Percentiles rank a stretch among this genome's conserved stretches.
Evolutionary conservation across 2,113 vertebrate genomes (phyloP).

Genomic region (Tamias sibiricus): DNA sequence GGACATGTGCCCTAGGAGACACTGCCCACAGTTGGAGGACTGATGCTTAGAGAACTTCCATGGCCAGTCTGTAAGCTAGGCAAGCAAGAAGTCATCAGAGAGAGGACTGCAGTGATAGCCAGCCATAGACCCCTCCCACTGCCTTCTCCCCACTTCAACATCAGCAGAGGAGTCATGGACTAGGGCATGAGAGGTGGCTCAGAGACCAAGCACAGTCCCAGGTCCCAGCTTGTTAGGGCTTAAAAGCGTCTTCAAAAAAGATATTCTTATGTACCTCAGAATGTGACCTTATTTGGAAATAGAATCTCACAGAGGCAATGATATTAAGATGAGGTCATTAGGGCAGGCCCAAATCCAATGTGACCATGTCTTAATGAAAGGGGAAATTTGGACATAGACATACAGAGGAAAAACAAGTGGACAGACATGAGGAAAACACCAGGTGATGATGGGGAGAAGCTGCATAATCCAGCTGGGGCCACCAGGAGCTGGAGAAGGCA

Average conservation of each 20-base stretch:
- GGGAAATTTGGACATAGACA: background rate
- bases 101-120: background rate
- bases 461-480: background rate
- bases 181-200: background rate
- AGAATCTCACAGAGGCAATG: background rate
- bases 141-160: background rate
- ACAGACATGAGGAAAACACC: background rate
- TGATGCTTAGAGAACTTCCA: accelerated
- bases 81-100: background rate
- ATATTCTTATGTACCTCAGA: background rate
- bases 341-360: background rate
- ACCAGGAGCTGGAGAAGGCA: background rate
- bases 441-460: background rate
- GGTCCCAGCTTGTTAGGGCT: background rate
- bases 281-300: background rate
- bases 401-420: background rate
- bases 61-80: background rate
- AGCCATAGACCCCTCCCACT: background rate
- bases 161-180: background rate
- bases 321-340: background rate
- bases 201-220: background rate
- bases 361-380: background rate
- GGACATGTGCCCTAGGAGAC: background rate
- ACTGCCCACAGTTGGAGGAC: background rate
- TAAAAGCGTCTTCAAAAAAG: background rate